Evolutionary conservation across 2,888 invertebrate genomes (phyloP), one percentile per base, ranked within the genome.

Genomic region (Portevinia maculata): DNA sequence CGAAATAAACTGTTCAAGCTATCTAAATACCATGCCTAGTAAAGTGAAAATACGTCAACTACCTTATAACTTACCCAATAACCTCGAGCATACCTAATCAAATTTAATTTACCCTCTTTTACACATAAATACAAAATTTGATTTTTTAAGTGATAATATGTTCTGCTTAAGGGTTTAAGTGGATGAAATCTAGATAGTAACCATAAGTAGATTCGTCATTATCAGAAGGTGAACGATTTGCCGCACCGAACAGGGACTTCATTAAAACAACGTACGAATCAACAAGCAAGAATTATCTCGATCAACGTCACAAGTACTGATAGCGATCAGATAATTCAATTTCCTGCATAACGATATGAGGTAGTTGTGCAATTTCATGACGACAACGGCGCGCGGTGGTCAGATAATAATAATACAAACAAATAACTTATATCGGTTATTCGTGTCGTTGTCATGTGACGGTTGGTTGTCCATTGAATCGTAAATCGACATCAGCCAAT

Each of bases 401-500:
- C 34, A 24, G 24, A 24, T 3, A 24, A 32, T 28, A 37, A 39
- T 17, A 19, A 13, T 8, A n/a, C 13, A 13, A 39, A 13, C 13
- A n/a, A n/a, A 13, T 7, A 7, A 15, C 39, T 7, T 15, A 15
- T 6, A 7, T 7, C 6, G 2, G 7, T 13, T 17, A 5, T 19
- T 24, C 8, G 28, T 32, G 21, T 39, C 21, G 4, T 55, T 21
- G 53, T 60, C 50, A 41, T 50, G 59, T 24, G 50, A 15, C 11
- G n/a, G n/a, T 32, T n/a, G 11, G n/a, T n/a, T 46, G 69, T 17
- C 34, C 37, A 17, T 15, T 57, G 32, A 13, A 32, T 41, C 39
- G 28, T 60, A 15, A 50, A 75, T 37, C 59, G 67, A 69, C 60
- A 69, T 75, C 60, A 69, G 28, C 69, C 32, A 52, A 67, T 59